phyloP scores from a whole-genome alignment of 1,140 invertebrate species.

The Drosophila punjabiensis region DNA sequence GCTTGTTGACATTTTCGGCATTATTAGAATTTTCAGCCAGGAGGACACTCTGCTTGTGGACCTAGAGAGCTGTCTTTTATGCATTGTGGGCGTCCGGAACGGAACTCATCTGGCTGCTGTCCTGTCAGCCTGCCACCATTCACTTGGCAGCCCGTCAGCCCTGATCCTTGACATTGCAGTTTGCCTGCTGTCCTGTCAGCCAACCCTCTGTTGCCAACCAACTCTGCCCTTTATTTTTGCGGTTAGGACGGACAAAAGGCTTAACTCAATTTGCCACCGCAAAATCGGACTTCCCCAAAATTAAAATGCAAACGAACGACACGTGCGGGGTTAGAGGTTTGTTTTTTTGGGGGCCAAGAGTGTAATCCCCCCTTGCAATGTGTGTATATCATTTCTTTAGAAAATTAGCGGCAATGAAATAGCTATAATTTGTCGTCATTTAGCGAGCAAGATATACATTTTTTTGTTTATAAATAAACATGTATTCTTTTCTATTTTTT shows the following conservation, averaged over 20 bases:
- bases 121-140: conserved; percentile 30
- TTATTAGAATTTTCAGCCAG: conserved; percentile 62
- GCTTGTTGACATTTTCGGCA: conserved; percentile 59
- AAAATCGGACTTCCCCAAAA: conserved; percentile 46
- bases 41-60: conserved; percentile 17
- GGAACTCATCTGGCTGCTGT: conserved; percentile 30
- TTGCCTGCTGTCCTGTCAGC: conserved; percentile 24
- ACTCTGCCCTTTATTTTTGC: conserved; percentile 29
- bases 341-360: neutral
- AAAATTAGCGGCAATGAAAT: conserved; percentile 55
- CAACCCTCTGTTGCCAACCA: conserved; percentile 20
- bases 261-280: conserved; percentile 65
- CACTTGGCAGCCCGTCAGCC: conserved; percentile 36
- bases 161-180: conserved; percentile 55
- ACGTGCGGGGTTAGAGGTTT: conserved; percentile 22
- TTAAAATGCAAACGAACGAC: conserved; percentile 51
- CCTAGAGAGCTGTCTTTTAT: conserved; percentile 36
- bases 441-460: conserved; percentile 39
- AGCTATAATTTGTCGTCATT: conserved; percentile 72
- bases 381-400: conserved; percentile 39
- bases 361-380: neutral
- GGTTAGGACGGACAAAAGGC: conserved; percentile 29
- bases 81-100: conserved; percentile 32
- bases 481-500: conserved; percentile 22
- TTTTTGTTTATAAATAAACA: conserved; percentile 73